phyloP scores from a whole-genome alignment of 2,797 vertebrate genomes.

The Rhinogobio ventralis region DNA sequence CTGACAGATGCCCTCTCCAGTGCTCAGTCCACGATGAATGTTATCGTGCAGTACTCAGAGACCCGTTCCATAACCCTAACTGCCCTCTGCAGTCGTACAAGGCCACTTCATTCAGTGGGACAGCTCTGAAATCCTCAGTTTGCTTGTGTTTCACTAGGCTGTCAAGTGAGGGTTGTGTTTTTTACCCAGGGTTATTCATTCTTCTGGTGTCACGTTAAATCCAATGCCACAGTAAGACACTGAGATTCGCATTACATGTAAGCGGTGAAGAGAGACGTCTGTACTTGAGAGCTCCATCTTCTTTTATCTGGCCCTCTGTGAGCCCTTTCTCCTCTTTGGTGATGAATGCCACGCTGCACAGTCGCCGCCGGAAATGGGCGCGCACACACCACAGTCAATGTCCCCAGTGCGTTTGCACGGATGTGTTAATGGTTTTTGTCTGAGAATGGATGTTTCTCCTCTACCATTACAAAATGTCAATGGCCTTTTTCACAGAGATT shows the following conservation, averaged over 20 bases:
- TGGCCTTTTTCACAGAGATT: constrained; percentile 40
- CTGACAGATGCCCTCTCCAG: constrained; percentile 22
- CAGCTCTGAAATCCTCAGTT: neutral
- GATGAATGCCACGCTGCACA: constrained; percentile 39
- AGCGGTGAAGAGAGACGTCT: constrained; percentile 23
- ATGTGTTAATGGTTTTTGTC: constrained; percentile 45
- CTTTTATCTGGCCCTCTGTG: constrained; percentile 37
- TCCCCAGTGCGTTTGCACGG: neutral
- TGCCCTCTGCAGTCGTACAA: neutral
- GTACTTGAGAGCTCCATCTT: constrained; percentile 22
- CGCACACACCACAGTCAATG: neutral
- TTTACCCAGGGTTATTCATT: neutral
- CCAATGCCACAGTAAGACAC: neutral
- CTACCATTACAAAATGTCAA: constrained; percentile 50
- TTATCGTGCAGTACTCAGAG: constrained; percentile 32
- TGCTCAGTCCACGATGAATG: constrained; percentile 37
- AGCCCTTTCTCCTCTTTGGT: constrained; percentile 13
- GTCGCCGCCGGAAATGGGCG: constrained; percentile 26
- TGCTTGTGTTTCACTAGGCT: neutral
- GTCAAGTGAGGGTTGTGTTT: neutral
- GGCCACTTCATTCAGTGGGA: constrained; percentile 1
- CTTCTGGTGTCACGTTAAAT: neutral
- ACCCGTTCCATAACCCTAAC: neutral
- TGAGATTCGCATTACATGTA: constrained; percentile 1
- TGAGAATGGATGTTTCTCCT: constrained; percentile 48